Conservation (phyloP, 1,140 invertebrate species). For the Aleiodes sp. region DNA sequence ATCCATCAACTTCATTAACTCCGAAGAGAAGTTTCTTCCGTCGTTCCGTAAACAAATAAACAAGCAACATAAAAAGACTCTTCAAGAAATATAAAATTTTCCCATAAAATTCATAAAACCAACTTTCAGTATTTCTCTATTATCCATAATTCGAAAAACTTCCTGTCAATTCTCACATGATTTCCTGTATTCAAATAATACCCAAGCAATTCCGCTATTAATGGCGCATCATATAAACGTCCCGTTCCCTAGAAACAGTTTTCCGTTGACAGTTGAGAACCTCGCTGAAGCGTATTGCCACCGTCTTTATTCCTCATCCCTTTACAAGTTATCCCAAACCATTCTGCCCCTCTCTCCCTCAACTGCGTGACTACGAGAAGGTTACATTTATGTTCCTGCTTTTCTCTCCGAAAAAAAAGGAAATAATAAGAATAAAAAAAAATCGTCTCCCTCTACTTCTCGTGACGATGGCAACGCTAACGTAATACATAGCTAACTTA, state of each 20-base stretch:
- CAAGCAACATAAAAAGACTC: not conserved
- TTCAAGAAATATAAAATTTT: not conserved
- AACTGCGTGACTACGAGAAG: too few relatives aligned
- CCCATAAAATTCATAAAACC: not conserved
- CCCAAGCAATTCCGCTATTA: not conserved
- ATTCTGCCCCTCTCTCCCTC: too few relatives aligned
- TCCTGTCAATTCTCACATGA: constrained; percentile 8
- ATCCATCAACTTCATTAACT: too few relatives aligned
- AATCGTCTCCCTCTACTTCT: not conserved
- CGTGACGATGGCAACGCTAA: constrained; percentile 42
- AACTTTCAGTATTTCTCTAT: not conserved
- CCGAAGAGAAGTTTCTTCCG: too few relatives aligned
- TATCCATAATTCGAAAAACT: not conserved
- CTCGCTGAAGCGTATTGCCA: not conserved
- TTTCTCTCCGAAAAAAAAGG: too few relatives aligned
- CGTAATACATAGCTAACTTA: constrained; percentile 62
- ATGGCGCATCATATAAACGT: not conserved
- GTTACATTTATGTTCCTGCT: constrained; percentile 23
- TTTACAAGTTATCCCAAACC: not conserved
- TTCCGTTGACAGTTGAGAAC: not conserved
- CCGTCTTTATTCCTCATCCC: not conserved
- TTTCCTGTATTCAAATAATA: not conserved
- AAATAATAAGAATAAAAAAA: too few relatives aligned
- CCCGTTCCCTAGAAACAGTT: not conserved
- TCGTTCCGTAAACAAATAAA: constrained; percentile 12